These are phyloP conservation scores for Ormyrus pomaceus DNA, from an alignment of 2,888 invertebrate genomes.

Conservation along the genomic window DNA sequence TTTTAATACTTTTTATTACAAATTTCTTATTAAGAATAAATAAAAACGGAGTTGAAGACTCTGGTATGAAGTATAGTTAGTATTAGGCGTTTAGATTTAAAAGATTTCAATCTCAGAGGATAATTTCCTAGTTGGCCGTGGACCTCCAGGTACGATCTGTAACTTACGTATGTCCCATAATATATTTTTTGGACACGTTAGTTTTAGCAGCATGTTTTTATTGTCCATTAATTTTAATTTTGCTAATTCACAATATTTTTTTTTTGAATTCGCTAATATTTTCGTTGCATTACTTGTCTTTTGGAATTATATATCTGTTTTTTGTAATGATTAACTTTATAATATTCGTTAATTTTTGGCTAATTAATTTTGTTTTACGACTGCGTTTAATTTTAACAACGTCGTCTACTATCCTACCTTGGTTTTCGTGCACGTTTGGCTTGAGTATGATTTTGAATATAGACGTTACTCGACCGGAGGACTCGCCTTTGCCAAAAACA, in stretches of 20 bases:
- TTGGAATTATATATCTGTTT: constrained; percentile 51
- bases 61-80: constrained; percentile 20
- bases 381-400: constrained; percentile 43
- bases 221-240: constrained; percentile 41
- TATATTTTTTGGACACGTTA: constrained; percentile 39
- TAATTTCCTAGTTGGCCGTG: constrained; percentile 59
- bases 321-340: constrained; percentile 28
- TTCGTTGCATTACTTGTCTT: constrained; percentile 60
- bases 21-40: constrained; percentile 37
- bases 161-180: constrained; percentile 36
- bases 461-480: constrained; percentile 73
- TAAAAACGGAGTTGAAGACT: constrained; percentile 7
- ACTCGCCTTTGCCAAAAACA: constrained; percentile 71
- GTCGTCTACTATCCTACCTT: constrained; percentile 41
- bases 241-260: constrained; percentile 49
- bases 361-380: constrained; percentile 51
- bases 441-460: constrained; percentile 62
- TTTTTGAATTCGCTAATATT: constrained; percentile 48
- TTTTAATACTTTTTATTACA: constrained; percentile 13
- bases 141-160: constrained; percentile 54
- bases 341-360: constrained; percentile 52
- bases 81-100: constrained; percentile 49
- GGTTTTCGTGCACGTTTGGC: constrained; percentile 64
- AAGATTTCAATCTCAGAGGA: constrained; percentile 56
- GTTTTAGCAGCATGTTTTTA: constrained; percentile 45